A percentile compares a stretch with the other conserved stretches of the same genome.
phyloP scores from a whole-genome alignment of 2,797 vertebrate genomes.

The Crenichthys baileyi region DNA sequence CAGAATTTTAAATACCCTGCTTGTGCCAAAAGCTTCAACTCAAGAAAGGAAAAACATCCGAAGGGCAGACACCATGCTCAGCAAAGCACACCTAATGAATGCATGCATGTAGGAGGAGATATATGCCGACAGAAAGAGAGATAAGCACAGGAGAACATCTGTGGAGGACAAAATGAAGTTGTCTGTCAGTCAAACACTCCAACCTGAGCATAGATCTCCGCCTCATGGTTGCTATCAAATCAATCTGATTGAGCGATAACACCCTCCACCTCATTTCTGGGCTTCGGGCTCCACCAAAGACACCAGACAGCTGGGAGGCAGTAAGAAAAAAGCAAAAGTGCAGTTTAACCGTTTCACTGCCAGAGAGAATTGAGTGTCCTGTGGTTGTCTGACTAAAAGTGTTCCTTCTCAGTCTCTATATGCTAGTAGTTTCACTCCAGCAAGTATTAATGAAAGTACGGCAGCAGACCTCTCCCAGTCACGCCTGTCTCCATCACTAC shows the following conservation, averaged over 20 bases:
- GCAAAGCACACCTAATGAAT: constrained; percentile 59
- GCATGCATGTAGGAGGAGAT: constrained; percentile 15
- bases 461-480: constrained; percentile 60
- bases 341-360: constrained; percentile 84
- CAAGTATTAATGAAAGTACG: constrained; percentile 63
- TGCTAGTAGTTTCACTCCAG: constrained; percentile 69
- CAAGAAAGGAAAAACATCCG: constrained; percentile 38
- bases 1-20: constrained; percentile 60
- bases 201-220: constrained; percentile 19
- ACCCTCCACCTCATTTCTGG: constrained; percentile 68
- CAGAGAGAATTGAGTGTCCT: constrained; percentile 74
- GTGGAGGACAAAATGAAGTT: constrained; percentile 21
- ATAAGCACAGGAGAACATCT: constrained; percentile 13
- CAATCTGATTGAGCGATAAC: constrained; percentile 57
- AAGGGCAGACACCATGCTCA: constrained; percentile 54
- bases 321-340: constrained; percentile 68
- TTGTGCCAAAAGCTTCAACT: constrained; percentile 57
- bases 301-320: constrained; percentile 67
- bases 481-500: constrained; percentile 68
- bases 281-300: constrained; percentile 59
- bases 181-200: constrained; percentile 20
- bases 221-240: constrained; percentile 42
- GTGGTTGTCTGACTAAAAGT: constrained; percentile 80
- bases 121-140: constrained; percentile 3
- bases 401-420: constrained; percentile 57